Base-by-base conservation (phyloP, 30 jellyfish, hydroid and myxozoan species). In the Mastigias papua region DNA sequence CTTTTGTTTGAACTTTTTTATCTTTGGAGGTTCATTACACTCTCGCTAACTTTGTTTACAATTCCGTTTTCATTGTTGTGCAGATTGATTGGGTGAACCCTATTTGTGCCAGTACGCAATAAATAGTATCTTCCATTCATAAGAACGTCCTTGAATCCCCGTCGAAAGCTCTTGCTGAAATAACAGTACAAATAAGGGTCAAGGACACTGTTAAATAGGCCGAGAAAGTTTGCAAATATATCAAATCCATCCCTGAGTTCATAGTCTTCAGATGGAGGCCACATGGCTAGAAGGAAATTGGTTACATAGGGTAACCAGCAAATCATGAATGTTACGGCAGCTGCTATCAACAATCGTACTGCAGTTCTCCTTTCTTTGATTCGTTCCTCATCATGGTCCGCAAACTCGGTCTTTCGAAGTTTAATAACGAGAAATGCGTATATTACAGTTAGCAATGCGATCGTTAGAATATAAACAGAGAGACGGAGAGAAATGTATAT, bases 261-360 rank as follows among this genome's bases (percentile, higher is more conserved):
- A 31, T 75, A 77, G 58, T 79, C 86, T 2, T 57, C 60, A 19
- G 78, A 67, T 63, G 95, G 95, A 28, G 85, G 86, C 87, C 86
- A 75, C 29, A 76, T 75, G 32, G 86, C 78, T 19, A 87, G 69
- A 31, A 76, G 60, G 23, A 87, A 7, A 64, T 75, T 81, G 11
- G 54, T 16, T 20, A 79, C 90, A 46, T 87, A 87, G 8, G 95
- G 95, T 51, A 87, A 70, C 89, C 89, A 87, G 50, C 90, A 75
- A 10, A 87, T 28, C 80, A 79, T 51, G 34, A 77, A 76, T 9
- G 86, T 66, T 21, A 68, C 81, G 1, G 86, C 51, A 6, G 95
- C 90, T 19, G 74, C 95, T 8, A 77, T 35, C 31, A 87, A 69
- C 34, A 87, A 50, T 64, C 69, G 70, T 66, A 87, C 80, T 0